Percentiles rank a stretch among this genome's conserved stretches.
Evolutionary conservation across 2,113 vertebrate species (phyloP).

Genomic region (Xiphophorus hellerii): DNA sequence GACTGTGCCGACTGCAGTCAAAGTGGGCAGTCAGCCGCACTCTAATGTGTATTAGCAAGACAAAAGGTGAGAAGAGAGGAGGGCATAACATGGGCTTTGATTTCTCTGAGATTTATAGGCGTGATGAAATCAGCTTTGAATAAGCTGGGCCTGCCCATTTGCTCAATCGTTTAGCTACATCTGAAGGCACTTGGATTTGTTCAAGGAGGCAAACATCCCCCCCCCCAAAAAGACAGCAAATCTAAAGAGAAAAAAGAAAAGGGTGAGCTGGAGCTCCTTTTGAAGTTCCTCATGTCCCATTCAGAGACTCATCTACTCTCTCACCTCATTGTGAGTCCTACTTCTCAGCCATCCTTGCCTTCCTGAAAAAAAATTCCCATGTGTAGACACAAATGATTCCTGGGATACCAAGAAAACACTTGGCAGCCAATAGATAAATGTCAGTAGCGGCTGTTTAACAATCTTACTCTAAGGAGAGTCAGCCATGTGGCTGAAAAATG

Average conservation of each 20-base stretch:
- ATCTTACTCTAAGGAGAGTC: constrained; percentile 20
- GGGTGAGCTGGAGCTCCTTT: constrained; percentile 43
- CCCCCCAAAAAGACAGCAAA: constrained; percentile 62
- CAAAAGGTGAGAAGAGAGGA: constrained; percentile 71
- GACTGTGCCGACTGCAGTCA: constrained; percentile 68
- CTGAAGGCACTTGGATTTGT: constrained; percentile 74
- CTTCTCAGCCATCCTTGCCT: constrained; percentile 50
- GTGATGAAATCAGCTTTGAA: constrained; percentile 81
- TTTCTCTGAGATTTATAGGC: constrained; percentile 82
- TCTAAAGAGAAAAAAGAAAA: constrained; percentile 60
- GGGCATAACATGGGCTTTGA: constrained; percentile 74
- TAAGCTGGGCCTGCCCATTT: constrained; percentile 66
- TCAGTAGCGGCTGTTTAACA: constrained; percentile 23
- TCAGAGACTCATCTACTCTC: constrained; percentile 71
- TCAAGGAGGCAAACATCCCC: constrained; percentile 63
- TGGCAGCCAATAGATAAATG: constrained; percentile 20
- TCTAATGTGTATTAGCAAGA: constrained; percentile 84
- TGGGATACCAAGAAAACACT: constrained; percentile 47
- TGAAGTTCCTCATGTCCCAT: constrained; percentile 65
- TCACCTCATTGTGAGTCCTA: constrained; percentile 49
- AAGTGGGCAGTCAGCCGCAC: constrained; percentile 80
- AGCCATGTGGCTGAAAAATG: constrained; percentile 20
- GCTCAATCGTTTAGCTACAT: constrained; percentile 79
- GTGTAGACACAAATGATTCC: constrained; percentile 50
- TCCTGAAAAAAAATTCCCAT: constrained; percentile 48